Conservation (phyloP, 2,113 vertebrate genomes). For the Passerina amoena region DNA sequence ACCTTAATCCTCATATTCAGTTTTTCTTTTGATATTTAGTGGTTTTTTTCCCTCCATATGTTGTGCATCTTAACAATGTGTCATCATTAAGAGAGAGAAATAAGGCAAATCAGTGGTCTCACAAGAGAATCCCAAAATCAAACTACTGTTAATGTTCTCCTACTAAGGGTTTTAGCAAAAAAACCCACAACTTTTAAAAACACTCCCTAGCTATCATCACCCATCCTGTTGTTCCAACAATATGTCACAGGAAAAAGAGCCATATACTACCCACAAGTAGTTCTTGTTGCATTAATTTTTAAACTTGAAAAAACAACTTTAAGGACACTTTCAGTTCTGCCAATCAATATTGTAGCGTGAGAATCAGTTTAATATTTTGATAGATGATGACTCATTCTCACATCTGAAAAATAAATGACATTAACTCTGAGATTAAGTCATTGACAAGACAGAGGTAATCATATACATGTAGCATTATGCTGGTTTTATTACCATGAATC, state of each 20-base stretch:
- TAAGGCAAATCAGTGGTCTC: neutral
- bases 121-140: neutral
- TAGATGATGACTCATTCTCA: constrained; percentile 3
- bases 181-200: neutral
- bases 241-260: neutral
- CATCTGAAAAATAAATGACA: constrained; percentile 21
- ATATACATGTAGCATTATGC: constrained; percentile 6
- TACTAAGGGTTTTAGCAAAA: neutral
- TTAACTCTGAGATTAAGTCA: constrained; percentile 35
- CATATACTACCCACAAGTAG: neutral
- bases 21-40: neutral
- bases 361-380: neutral
- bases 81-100: neutral
- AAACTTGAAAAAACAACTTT: neutral
- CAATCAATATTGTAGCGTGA: neutral
- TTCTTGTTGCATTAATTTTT: neutral
- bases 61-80: neutral
- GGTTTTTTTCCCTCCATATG: neutral
- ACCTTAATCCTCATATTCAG: neutral
- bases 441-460: constrained; percentile 24
- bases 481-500: constrained; percentile 51
- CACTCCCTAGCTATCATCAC: neutral
- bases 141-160: neutral
- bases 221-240: neutral
- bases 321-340: neutral